Base-by-base conservation (phyloP, 2,797 vertebrate species). In the Lepus oiostolus region DNA sequence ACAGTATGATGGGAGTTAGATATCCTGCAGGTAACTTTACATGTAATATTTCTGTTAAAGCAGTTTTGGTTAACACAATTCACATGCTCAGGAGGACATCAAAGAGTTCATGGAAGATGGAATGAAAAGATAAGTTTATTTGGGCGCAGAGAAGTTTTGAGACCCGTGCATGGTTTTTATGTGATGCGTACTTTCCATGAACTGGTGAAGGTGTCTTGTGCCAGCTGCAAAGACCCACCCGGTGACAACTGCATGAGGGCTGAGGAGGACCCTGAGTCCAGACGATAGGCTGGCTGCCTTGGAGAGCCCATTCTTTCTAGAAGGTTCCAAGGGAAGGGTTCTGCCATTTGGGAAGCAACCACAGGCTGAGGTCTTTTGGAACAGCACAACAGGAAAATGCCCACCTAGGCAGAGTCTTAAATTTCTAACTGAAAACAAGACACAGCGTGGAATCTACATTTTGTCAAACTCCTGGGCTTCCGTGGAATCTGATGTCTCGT, bases 381-480 rank as follows among this genome's bases (percentile, higher is more conserved):
- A 60, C 24, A 26, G 54, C 17, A 47, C 14, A 67, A 28, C 0
- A 83, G 28, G 19, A 79, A 60, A 60, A 62, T 60, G 86, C 22
- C 16, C 21, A 42, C 8, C 50, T 70, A 54, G 16, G 4, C 0
- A 2, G 30, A 72, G 30, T 74, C 79, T 75, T 83, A 87, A 65
- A 93, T 70, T 67, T 54, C 14, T 60, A 28, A 95, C 5, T 17
- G 42, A 89, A 93, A 95, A 32, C 82, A 67, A 91, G 28, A 19
- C 54, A 58, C 17, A 54, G 22, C 7, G 5, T 0, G 19, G 35
- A 8, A 35, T 76, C 87, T 70, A 71, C 11, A 30, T 65, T 76
- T 84, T 65, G 67, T 86, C 54, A 52, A 30, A 82, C 1, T 26
- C 70, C 71, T n/a, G 47, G 9, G 91, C 42, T 65, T 86, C 4